Conservation (phyloP, 2,113 vertebrate species). For the Hippocampus abdominalis region DNA sequence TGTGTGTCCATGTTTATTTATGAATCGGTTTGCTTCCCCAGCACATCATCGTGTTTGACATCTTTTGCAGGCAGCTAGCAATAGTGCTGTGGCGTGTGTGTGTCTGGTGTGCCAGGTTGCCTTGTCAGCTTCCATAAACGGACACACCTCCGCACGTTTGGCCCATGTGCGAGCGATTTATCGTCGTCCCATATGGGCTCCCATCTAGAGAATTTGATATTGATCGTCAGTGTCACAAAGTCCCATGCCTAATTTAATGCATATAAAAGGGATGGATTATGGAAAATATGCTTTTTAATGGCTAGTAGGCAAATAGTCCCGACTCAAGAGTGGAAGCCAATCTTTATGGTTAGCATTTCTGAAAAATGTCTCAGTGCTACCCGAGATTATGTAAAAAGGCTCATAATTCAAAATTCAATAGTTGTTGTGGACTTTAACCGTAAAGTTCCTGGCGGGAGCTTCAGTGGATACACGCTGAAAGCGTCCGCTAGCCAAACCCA, state of each 20-base stretch:
- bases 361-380: no score
- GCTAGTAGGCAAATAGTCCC: not conserved
- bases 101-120: constrained; percentile 36
- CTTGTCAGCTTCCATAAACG: constrained; percentile 55
- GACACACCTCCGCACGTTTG: constrained; percentile 37
- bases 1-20: not conserved
- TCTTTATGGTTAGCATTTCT: not conserved
- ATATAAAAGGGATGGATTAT: not conserved
- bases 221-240: constrained; percentile 28
- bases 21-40: constrained; percentile 34
- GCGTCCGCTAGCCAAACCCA: no score
- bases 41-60: constrained; percentile 67
- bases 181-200: constrained; percentile 37
- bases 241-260: constrained; percentile 7
- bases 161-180: not conserved
- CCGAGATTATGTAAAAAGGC: no score
- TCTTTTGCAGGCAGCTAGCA: constrained; percentile 47
- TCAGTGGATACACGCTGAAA: no score
- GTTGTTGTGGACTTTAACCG: no score
- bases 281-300: not conserved
- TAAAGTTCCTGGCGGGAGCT: no score
- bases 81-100: constrained; percentile 49
- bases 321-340: not conserved
- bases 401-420: no score
- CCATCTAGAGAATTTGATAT: constrained; percentile 24